These are phyloP conservation scores for Prenolepis imparis DNA, from an alignment of 2,888 invertebrate genomes.

Conservation along the genomic window DNA sequence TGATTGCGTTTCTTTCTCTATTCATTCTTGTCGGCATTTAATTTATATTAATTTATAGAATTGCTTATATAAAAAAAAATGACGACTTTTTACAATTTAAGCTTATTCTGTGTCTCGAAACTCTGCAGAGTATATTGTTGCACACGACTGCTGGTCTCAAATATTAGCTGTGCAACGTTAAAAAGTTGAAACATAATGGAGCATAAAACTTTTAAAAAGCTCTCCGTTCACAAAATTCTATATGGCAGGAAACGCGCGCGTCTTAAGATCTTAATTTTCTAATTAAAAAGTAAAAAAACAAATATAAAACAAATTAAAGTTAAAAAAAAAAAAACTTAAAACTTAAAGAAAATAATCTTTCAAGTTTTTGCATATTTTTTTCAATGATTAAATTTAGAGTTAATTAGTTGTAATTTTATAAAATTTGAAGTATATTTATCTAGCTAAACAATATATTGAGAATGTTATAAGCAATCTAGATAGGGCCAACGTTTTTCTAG, in stretches of 20 bases:
- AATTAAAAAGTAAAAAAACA: not conserved
- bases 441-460: not conserved
- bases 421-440: not conserved
- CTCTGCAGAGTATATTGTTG: conserved; percentile 26
- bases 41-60: conserved; percentile 9
- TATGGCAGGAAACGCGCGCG: not conserved
- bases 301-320: not conserved
- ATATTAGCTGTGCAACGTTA: conserved; percentile 24
- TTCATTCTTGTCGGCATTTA: not conserved
- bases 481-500: not conserved
- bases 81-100: conserved; percentile 8
- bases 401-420: not conserved
- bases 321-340: no score
- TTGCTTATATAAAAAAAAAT: conserved; percentile 12
- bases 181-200: conserved; percentile 21
- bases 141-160: conserved; percentile 9
- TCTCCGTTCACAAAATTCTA: conserved; percentile 9
- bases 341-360: no score
- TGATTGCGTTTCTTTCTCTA: not conserved
- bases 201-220: conserved; percentile 12
- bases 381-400: not conserved
- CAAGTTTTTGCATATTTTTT: not conserved
- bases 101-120: conserved; percentile 6
- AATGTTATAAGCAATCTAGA: not conserved
- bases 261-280: not conserved